Conservation (phyloP, 2,113 vertebrate genomes). For the western clawed frog (Xenopus tropicalis) region DNA sequence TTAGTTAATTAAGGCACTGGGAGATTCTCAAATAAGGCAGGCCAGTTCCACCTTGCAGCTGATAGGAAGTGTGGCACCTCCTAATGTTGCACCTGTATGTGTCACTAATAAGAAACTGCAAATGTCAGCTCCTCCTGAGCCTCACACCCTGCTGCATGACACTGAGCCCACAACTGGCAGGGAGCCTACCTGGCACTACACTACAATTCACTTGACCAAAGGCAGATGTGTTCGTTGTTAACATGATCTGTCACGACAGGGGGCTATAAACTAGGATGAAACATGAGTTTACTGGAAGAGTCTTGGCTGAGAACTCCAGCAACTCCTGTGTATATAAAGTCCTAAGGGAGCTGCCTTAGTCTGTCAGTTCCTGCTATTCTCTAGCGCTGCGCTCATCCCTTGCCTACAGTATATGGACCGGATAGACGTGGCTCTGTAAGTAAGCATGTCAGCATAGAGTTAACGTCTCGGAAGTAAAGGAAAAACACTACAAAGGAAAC, state of each 20-base stretch:
- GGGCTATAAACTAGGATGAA: slow-evolving; percentile 11
- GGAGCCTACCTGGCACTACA: slow-evolving; percentile 27
- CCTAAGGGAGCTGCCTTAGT: neutral
- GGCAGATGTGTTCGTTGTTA: slow-evolving; percentile 38
- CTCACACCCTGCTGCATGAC: neutral
- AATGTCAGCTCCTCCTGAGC: no score
- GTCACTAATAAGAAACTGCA: no score
- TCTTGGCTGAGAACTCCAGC: slow-evolving; percentile 7
- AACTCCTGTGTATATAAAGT: slow-evolving; percentile 38
- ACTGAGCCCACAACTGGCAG: slow-evolving; percentile 32
- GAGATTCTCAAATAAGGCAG: no score
- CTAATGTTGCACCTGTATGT: no score
- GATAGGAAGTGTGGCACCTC: no score
- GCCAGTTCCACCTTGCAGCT: no score
- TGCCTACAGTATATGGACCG: slow-evolving; percentile 1
- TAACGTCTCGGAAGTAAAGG: slow-evolving; percentile 3
- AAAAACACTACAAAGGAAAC: slow-evolving; percentile 41
- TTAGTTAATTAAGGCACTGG: no score
- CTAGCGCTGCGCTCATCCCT: neutral
- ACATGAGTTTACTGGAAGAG: slow-evolving; percentile 46
- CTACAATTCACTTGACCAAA: slow-evolving; percentile 11
- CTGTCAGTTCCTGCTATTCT: slow-evolving; percentile 23
- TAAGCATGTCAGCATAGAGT: slow-evolving; percentile 2
- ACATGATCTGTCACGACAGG: slow-evolving; percentile 29
- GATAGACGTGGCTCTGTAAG: slow-evolving; percentile 20